Base-by-base conservation (phyloP, 2,113 vertebrate genomes). In the Dicaeum eximium region DNA sequence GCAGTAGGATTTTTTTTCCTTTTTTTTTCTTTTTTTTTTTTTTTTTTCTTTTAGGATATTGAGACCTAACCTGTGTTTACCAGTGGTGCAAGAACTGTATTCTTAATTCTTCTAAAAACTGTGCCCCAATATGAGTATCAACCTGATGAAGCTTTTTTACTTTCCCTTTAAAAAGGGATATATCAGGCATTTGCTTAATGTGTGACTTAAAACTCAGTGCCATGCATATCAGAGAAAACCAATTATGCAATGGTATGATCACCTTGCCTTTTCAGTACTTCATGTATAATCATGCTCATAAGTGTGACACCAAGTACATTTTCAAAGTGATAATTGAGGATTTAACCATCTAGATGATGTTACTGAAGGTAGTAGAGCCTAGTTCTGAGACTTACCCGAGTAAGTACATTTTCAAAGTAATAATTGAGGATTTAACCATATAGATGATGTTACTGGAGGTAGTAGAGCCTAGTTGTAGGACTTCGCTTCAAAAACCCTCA, bases 401-500 rank as follows among this genome's bases (percentile, higher is more conserved):
- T n/a, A 80, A 60, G 56, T 64, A 57, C 28, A 61, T 91, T 95
- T 91, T 92, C 58, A 82, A 95, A 93, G 72, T 30, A 38, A 77
- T 58, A 80, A 79, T 5, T 81, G 78, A 89, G 77, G 53, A 94
- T 92, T 93, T 92, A 92, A 73, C 27, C 31, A 75, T 31, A 69
- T 9, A 2, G 48, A 60, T 78, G 95, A 77, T 13, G 14, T 88
- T 87, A 50, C 58, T 58, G 28, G 92, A 95, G 47, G 65, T 86
- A 93, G 91, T 1, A 4, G 27, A 87, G 47, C 70, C 57, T 85
- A 80, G 95, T 80, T 81, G 67, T 42, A 77, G 38, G 60, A 94
- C 57, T 93, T 64, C 40, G 69, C 80, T 97, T 86, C 62, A 17
- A 86, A 96, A 94, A 88, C 50, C 15, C 31, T 83, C 48, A 61